Evolutionary conservation across 2,888 invertebrate genomes (phyloP), one percentile per base, ranked within the genome.

Genomic region (Drosophila falleni): DNA sequence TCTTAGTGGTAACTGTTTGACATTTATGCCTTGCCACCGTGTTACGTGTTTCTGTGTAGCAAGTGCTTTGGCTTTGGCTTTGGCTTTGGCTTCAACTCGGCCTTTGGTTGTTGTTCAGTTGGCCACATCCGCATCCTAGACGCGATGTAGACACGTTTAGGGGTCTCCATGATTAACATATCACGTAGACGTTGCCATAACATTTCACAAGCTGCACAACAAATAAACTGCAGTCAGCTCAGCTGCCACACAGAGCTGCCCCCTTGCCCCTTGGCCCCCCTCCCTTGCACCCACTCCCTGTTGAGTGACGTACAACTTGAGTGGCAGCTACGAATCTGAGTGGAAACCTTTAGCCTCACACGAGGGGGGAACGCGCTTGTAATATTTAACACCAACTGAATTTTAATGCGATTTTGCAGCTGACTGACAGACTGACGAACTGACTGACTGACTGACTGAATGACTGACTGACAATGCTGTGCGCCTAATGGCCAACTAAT

Each of bases 141-240:
- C 70, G 74, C 71, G 62, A 15, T 46, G 69, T 70, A 69, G 69
- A 72, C 76, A 76, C 71, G 80, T 78, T 71, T 66, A 58, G 69
- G 55, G 75, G 64, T 60, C 59, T 65, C 64, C 55, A 87, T 90
- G 91, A 91, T 91, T 91, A 91, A 91, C 91, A 91, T 91, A 91
- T 91, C 91, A 91, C 91, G 91, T 91, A 64, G 78, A 81, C 78
- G 76, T 86, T 78, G 78, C 82, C 78, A 84, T 66, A 80, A 78
- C 79, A 75, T 85, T 83, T 80, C 81, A 78, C 79, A 85, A 79
- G 80, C 81, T 73, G 39, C 68, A 65, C 75, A 76, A 60, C 76
- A 73, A 73, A 73, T 69, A 76, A 70, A 76, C 77, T 69, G 75
- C 75, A 70, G 56, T 58, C 59, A 67, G 67, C 73, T 71, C 60